Percentiles rank a stretch among this genome's conserved stretches.
These are phyloP conservation scores for Eubasilissa regina DNA, from an alignment of 1,140 invertebrate genomes.

Conservation along the genomic window DNA sequence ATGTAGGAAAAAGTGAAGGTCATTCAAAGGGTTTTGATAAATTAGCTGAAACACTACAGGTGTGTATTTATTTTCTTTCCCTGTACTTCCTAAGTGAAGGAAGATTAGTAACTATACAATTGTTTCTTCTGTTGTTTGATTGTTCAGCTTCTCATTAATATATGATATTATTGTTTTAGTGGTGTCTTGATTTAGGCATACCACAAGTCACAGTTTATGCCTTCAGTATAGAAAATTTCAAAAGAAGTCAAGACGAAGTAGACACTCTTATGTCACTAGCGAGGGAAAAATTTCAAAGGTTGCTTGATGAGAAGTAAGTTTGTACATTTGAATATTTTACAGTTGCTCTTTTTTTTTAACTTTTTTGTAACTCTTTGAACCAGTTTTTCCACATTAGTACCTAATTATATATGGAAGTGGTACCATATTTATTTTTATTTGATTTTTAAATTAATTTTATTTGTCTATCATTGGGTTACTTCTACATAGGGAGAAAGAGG, in stretches of 20 bases:
- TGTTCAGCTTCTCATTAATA: not conserved
- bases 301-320: slow-evolving; percentile 89
- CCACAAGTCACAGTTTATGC: slow-evolving; percentile 98
- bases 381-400: no score
- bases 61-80: slow-evolving; percentile 47
- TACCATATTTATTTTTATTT: no score
- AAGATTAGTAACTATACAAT: not conserved
- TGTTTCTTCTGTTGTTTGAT: not conserved
- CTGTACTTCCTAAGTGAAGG: not conserved
- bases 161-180: slow-evolving; percentile 64
- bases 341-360: not conserved
- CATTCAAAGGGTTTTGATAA: slow-evolving; percentile 96
- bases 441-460: no score
- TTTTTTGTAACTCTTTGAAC: no score
- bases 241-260: slow-evolving; percentile 93
- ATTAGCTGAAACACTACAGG: slow-evolving; percentile 91
- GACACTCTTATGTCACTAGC: slow-evolving; percentile 91
- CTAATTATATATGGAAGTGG: no score
- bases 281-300: slow-evolving; percentile 87
- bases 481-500: no score
- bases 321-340: not conserved
- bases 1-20: slow-evolving; percentile 85
- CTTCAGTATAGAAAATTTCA: slow-evolving; percentile 99
- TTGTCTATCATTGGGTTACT: no score
- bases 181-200: slow-evolving; percentile 82